Evolutionary conservation across 2,797 vertebrate genomes (phyloP).

Genomic region (Miopithecus talapoin): DNA sequence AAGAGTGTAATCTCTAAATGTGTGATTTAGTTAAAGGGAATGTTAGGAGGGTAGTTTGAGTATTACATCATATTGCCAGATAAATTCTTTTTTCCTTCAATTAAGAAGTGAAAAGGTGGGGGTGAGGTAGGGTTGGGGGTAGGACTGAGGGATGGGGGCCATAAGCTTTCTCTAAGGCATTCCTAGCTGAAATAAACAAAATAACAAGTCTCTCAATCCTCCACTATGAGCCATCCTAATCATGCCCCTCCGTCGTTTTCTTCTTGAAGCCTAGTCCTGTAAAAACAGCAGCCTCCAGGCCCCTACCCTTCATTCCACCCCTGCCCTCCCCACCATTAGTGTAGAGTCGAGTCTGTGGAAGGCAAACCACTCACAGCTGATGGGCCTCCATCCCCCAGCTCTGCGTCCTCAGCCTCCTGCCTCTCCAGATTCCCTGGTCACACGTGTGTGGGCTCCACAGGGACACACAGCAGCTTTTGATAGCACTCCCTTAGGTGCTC

Average conservation of each 20-base stretch:
- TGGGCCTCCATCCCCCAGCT: neutral
- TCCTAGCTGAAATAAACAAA: neutral
- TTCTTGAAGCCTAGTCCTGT: neutral
- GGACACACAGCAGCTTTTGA: neutral
- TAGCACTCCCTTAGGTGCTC: neutral
- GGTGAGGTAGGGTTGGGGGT: neutral
- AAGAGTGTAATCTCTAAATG: neutral
- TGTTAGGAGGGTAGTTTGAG: neutral
- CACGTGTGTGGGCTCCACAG: rapidly evolving
- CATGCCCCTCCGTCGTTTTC: neutral
- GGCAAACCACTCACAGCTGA: neutral
- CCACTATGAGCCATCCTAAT: neutral
- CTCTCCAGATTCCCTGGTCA: neutral
- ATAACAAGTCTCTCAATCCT: neutral
- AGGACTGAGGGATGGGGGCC: neutral
- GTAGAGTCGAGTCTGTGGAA: neutral
- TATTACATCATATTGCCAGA: neutral
- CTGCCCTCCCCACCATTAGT: neutral
- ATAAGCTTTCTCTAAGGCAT: neutral
- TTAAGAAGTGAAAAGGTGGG: neutral
- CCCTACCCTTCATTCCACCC: neutral
- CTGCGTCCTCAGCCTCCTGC: neutral
- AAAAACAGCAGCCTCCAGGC: neutral
- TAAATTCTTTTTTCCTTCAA: neutral
- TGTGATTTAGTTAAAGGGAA: neutral